phyloP scores from a whole-genome alignment of 2,797 vertebrate genomes.

The Cichlasoma orientale region DNA sequence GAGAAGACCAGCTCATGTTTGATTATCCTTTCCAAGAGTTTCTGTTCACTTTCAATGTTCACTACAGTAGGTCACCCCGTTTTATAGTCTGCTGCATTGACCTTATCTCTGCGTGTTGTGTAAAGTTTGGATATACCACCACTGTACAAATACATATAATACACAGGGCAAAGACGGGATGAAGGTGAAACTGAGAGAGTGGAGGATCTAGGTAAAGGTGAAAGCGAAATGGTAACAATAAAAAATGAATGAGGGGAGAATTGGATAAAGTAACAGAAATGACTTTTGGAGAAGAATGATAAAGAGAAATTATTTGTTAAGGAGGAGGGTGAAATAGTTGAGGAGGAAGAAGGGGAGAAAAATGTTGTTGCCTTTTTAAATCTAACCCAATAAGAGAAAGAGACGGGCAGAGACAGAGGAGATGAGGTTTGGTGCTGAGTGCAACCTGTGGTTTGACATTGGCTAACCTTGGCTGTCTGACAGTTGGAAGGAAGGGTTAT shows the following conservation, averaged over 20 bases:
- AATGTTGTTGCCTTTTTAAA: constrained; percentile 7
- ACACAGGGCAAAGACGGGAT: neutral
- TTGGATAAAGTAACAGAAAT: constrained; percentile 5
- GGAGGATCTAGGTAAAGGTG: constrained; percentile 29
- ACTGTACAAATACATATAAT: neutral
- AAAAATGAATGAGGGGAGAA: constrained; percentile 30
- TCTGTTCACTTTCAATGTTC: neutral
- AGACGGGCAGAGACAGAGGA: constrained; percentile 22
- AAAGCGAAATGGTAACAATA: constrained; percentile 38
- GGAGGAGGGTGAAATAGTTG: neutral
- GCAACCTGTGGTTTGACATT: constrained; percentile 70
- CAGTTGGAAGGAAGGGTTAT: constrained; percentile 43
- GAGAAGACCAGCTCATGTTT: neutral
- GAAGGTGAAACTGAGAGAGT: neutral
- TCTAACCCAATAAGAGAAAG: constrained; percentile 30
- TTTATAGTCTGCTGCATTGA: neutral
- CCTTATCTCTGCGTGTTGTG: neutral
- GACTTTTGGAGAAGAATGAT: constrained; percentile 10
- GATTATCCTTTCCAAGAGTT: neutral
- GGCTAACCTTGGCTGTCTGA: constrained; percentile 66
- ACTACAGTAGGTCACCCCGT: neutral
- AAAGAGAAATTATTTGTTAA: constrained; percentile 5
- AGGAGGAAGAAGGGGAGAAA: neutral
- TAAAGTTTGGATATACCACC: neutral
- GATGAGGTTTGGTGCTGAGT: constrained; percentile 47